A percentile compares a stretch with the other conserved stretches of the same genome.
Conservation (phyloP, 2,888 invertebrate genomes). For the Idaea straminata region DNA sequence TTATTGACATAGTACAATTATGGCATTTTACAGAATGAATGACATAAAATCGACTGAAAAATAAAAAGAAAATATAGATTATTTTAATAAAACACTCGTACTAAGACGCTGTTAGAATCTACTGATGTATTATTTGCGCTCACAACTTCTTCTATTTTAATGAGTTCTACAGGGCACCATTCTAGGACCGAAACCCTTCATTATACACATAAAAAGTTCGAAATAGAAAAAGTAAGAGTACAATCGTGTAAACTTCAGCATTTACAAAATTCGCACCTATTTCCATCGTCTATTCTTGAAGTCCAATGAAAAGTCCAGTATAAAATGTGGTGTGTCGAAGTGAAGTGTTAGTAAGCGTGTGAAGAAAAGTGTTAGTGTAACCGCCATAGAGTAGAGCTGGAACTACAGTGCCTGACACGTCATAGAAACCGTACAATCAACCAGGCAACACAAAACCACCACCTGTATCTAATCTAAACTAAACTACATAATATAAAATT, state of each 20-base stretch:
- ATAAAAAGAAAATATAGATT: slow-evolving; percentile 47
- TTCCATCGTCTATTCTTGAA: slow-evolving; percentile 79
- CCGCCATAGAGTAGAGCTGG: slow-evolving; percentile 32
- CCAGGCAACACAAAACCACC: slow-evolving; percentile 31
- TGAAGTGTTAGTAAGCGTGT: slow-evolving; percentile 72
- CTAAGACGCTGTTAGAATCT: slow-evolving; percentile 77
- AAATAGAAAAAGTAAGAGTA: slow-evolving; percentile 48
- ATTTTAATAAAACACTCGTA: slow-evolving; percentile 73
- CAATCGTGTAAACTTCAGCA: slow-evolving; percentile 54
- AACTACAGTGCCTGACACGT: slow-evolving; percentile 33
- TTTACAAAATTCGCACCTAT: slow-evolving; percentile 74
- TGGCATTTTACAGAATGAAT: slow-evolving; percentile 38
- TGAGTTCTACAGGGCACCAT: slow-evolving; percentile 26
- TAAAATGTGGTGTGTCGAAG: slow-evolving; percentile 54
- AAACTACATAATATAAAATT: slow-evolving; percentile 56
- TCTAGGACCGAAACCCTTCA: slow-evolving; percentile 20
- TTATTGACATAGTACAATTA: slow-evolving; percentile 11
- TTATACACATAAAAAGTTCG: slow-evolving; percentile 11
- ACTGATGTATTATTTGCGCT: slow-evolving; percentile 44
- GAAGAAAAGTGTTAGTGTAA: slow-evolving; percentile 40
- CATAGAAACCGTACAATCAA: slow-evolving; percentile 18
- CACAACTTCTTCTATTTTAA: slow-evolving; percentile 47
- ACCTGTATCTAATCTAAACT: slow-evolving; percentile 33
- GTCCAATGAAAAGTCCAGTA: slow-evolving; percentile 69
- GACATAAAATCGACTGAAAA: slow-evolving; percentile 49